phyloP scores from a whole-genome alignment of 2,797 vertebrate genomes.

The Chelon auratus region DNA sequence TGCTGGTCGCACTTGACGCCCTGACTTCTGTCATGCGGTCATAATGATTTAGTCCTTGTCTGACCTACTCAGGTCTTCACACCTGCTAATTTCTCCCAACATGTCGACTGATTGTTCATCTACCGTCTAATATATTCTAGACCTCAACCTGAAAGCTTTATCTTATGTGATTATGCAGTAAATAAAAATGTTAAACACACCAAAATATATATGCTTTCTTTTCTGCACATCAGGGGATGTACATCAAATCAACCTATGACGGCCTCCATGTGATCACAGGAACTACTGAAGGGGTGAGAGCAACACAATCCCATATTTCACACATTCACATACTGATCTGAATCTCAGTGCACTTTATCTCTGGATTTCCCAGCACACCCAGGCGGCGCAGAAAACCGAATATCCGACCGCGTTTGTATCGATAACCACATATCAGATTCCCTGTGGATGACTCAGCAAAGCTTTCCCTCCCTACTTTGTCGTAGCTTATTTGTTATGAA shows the following conservation, averaged over 20 bases:
- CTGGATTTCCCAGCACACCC: background rate
- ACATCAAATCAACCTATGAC: slow-evolving; percentile 96
- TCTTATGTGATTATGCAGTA: too few species aligned
- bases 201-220: background rate
- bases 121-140: too few species aligned
- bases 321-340: background rate
- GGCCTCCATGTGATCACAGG: slow-evolving; percentile 96
- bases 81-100: too few species aligned
- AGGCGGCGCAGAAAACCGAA: background rate
- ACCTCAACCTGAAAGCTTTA: too few species aligned
- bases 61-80: too few species aligned
- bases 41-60: too few species aligned
- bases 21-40: too few species aligned
- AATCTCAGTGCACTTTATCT: background rate
- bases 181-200: too few species aligned
- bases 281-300: slow-evolving; percentile 94
- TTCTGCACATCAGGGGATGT: slow-evolving; percentile 88
- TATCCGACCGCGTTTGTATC: slow-evolving; percentile 21
- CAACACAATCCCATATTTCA: slow-evolving; percentile 6
- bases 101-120: too few species aligned
- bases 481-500: slow-evolving; percentile 40
- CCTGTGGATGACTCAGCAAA: slow-evolving; percentile 13
- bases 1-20: too few species aligned
- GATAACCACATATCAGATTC: slow-evolving; percentile 13
- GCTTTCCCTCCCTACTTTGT: background rate